phyloP scores from a whole-genome alignment of 2,797 vertebrate species.

The Phaenicophaeus curvirostris region DNA sequence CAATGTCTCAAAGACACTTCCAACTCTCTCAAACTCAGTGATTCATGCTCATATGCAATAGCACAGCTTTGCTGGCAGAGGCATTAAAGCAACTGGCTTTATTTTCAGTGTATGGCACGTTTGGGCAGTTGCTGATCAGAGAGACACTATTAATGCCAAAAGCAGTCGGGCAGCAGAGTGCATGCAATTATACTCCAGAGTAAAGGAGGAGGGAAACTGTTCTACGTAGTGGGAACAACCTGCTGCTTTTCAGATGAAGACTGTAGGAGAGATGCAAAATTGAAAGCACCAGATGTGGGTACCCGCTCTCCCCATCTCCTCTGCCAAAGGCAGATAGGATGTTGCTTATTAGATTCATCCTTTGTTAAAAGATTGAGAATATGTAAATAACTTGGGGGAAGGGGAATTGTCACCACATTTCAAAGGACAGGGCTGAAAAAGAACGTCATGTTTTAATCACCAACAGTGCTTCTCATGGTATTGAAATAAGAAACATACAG shows the following conservation, averaged over 20 bases:
- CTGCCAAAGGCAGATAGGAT: not conserved
- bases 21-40: not conserved
- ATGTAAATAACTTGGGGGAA: not conserved
- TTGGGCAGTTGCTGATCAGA: not conserved
- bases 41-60: constrained; percentile 6
- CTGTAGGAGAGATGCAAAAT: not conserved
- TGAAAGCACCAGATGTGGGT: not conserved
- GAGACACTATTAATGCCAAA: not conserved
- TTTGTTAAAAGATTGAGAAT: not conserved
- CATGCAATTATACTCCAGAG: not conserved
- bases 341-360: not conserved
- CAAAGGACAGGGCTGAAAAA: not conserved
- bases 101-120: not conserved
- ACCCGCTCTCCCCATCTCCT: not conserved
- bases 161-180: not conserved
- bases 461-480: not conserved
- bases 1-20: not conserved
- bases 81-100: not conserved
- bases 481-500: not conserved
- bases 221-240: not conserved
- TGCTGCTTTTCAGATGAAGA: not conserved
- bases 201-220: not conserved
- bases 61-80: not conserved
- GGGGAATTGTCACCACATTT: not conserved
- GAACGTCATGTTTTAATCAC: not conserved